These are phyloP conservation scores for Metaphire vulgaris DNA, from an alignment of 1,140 invertebrate genomes.

Conservation along the genomic window DNA sequence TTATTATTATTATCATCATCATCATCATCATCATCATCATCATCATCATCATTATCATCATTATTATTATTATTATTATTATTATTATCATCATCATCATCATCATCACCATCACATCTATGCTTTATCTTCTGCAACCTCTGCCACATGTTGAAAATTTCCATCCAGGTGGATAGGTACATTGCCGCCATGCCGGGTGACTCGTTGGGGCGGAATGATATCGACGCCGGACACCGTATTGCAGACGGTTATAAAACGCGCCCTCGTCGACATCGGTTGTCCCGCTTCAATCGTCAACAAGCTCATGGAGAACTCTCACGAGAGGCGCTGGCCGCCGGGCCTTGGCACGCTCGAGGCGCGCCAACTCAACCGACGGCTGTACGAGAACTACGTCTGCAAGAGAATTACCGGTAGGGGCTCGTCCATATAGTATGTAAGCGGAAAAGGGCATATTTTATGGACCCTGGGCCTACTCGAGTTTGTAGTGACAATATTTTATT, in stretches of 20 bases:
- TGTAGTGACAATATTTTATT: too few relatives aligned
- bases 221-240: conserved; percentile 88
- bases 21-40: too few relatives aligned
- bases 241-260: conserved; percentile 73
- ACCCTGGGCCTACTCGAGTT: too few relatives aligned
- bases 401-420: conserved; percentile 75
- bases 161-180: conserved; percentile 79
- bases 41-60: too few relatives aligned
- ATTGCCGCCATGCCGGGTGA: conserved; percentile 77
- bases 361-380: conserved; percentile 76
- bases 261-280: conserved; percentile 75
- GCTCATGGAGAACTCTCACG: conserved; percentile 94
- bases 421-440: too few relatives aligned
- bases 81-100: too few relatives aligned
- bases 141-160: too few relatives aligned
- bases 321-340: conserved; percentile 85
- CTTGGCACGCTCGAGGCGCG: conserved; percentile 85
- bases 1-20: too few relatives aligned
- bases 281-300: conserved; percentile 85
- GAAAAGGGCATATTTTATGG: too few relatives aligned
- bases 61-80: too few relatives aligned
- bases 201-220: conserved; percentile 94
- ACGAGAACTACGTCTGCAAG: conserved; percentile 89
- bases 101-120: too few relatives aligned
- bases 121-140: too few relatives aligned